A percentile compares a stretch with the other conserved stretches of the same genome.
Conservation (phyloP, 2,888 invertebrate genomes). For the Stenoptilia bipunctidactyla region DNA sequence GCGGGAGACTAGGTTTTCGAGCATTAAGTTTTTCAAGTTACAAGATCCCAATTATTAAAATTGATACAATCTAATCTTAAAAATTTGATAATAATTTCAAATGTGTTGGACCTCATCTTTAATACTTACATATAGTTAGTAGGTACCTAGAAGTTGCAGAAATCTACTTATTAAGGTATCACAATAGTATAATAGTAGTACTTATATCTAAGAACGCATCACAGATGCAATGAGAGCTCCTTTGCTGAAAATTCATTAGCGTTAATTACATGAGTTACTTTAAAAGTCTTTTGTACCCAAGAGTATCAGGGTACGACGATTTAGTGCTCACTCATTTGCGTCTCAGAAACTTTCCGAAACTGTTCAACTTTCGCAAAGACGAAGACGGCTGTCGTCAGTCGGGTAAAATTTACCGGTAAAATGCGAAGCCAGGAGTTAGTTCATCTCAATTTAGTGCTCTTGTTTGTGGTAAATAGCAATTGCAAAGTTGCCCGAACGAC, state of each 20-base stretch:
- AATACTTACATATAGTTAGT: too few relatives aligned
- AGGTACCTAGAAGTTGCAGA: too few relatives aligned
- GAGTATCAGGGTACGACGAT: slow-evolving; percentile 23
- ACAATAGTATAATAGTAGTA: too few relatives aligned
- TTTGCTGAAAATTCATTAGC: background rate
- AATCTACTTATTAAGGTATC: too few relatives aligned
- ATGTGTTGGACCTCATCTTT: too few relatives aligned
- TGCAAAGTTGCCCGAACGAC: slow-evolving; percentile 19
- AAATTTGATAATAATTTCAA: too few relatives aligned
- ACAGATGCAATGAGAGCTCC: too few relatives aligned
- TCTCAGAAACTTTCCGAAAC: slow-evolving; percentile 23
- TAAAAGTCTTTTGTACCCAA: slow-evolving; percentile 11
- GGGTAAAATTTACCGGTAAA: slow-evolving; percentile 11
- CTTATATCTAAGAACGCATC: too few relatives aligned
- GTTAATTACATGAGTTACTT: background rate
- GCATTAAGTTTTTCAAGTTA: too few relatives aligned
- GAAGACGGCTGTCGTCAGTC: background rate
- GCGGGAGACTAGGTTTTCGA: too few relatives aligned
- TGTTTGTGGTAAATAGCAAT: slow-evolving; percentile 60
- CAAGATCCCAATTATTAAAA: too few relatives aligned
- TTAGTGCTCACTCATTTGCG: slow-evolving; percentile 22
- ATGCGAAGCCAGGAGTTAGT: slow-evolving; percentile 33
- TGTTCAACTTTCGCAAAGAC: slow-evolving; percentile 31
- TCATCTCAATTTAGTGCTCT: slow-evolving; percentile 57
- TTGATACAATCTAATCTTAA: too few relatives aligned